These are phyloP conservation scores for Diorhabda elongata DNA, from an alignment of 1,140 invertebrate species.

Conservation along the genomic window DNA sequence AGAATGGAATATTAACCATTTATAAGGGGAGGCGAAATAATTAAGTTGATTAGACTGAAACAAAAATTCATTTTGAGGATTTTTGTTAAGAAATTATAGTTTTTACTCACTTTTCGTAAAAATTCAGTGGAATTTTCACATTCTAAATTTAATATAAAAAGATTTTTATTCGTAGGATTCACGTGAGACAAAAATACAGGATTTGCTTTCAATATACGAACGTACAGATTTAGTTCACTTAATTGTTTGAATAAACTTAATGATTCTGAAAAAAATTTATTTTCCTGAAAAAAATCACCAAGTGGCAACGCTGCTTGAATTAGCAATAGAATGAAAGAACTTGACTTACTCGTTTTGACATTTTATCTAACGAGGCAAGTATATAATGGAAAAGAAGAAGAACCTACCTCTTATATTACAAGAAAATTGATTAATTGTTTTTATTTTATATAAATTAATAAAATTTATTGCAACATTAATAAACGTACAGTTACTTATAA, in stretches of 20 bases:
- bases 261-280: constrained; percentile 10
- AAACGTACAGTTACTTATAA: too few species aligned
- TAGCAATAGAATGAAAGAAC: too few species aligned
- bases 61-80: not conserved
- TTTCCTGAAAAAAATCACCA: too few species aligned
- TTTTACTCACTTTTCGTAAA: constrained; percentile 7
- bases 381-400: too few species aligned
- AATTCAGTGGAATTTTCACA: constrained; percentile 12
- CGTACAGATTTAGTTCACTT: not conserved
- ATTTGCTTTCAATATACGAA: constrained; percentile 5
- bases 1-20: constrained; percentile 9
- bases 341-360: too few species aligned
- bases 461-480: too few species aligned
- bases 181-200: not conserved
- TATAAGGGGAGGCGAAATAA: constrained; percentile 7
- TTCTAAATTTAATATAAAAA: constrained; percentile 11
- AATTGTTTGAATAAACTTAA: constrained; percentile 7
- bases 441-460: too few species aligned
- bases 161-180: not conserved
- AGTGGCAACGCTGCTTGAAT: too few species aligned
- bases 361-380: too few species aligned
- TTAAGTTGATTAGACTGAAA: constrained; percentile 10
- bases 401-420: too few species aligned
- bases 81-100: not conserved
- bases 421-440: too few species aligned